Evolutionary conservation across 23 tunicate genomes (phyloP).

Genomic region (Pegea sp.): DNA sequence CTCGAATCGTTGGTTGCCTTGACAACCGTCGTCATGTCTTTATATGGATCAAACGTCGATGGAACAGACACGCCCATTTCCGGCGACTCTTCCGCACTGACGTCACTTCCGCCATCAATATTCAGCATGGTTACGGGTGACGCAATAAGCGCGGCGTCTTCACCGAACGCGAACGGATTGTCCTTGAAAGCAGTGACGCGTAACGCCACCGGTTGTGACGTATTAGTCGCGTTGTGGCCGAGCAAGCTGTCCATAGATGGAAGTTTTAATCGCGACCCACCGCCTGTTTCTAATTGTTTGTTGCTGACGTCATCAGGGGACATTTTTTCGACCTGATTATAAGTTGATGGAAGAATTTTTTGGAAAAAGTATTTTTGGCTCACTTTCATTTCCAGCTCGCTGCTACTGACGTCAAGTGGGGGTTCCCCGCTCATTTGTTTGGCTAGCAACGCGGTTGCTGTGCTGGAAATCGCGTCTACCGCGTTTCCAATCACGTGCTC

Average conservation of each 20-base stretch:
- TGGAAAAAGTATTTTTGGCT: neutral
- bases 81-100: neutral
- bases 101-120: slow-evolving; percentile 11
- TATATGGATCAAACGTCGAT: slow-evolving; percentile 35
- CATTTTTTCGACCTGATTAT: slow-evolving; percentile 44
- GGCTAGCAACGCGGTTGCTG: slow-evolving; percentile 52
- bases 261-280: slow-evolving; percentile 53
- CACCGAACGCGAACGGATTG: slow-evolving; percentile 86
- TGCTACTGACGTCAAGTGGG: slow-evolving; percentile 48
- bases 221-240: slow-evolving; percentile 52
- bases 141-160: slow-evolving; percentile 82
- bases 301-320: slow-evolving; percentile 20
- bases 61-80: slow-evolving; percentile 79
- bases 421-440: slow-evolving; percentile 92
- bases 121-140: slow-evolving; percentile 92
- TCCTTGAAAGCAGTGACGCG: slow-evolving; percentile 72
- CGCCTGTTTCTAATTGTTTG: slow-evolving; percentile 10
- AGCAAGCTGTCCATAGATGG: slow-evolving; percentile 29
- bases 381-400: slow-evolving; percentile 71
- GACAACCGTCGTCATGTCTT: slow-evolving; percentile 55
- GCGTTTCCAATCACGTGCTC: slow-evolving; percentile 62
- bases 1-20: slow-evolving; percentile 52
- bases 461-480: slow-evolving; percentile 39
- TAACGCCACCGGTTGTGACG: slow-evolving; percentile 33
- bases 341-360: neutral